Conservation (phyloP, 30 jellyfish, hydroid and myxozoan genomes). For the Chrysaora quinquecirrha region DNA sequence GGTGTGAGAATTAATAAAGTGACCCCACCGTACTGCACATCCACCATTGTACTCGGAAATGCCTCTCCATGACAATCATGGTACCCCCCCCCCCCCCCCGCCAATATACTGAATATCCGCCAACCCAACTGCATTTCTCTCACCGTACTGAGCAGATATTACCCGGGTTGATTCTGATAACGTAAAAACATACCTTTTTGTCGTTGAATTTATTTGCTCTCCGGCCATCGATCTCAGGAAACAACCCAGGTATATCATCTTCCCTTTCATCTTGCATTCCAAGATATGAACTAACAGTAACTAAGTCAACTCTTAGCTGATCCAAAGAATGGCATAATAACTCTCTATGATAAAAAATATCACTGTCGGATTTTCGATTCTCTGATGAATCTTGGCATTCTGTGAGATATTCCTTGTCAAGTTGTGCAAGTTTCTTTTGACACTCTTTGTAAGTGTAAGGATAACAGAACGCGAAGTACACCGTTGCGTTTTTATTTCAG, state of each 20-base stretch:
- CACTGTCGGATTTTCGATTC: background rate
- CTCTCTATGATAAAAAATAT: slow-evolving; percentile 85
- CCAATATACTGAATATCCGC: no score
- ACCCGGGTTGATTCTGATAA: no score
- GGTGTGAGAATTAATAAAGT: no score
- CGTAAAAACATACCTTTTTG: slow-evolving; percentile 76
- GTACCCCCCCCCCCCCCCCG: no score
- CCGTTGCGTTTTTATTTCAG: slow-evolving; percentile 47
- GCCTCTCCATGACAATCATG: no score
- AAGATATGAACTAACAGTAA: slow-evolving; percentile 69
- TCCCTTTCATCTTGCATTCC: slow-evolving; percentile 66
- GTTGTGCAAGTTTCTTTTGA: slow-evolving; percentile 52
- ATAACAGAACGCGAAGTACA: slow-evolving; percentile 92
- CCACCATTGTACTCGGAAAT: no score
- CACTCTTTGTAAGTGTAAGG: slow-evolving; percentile 82
- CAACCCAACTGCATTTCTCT: no score
- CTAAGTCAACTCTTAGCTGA: slow-evolving; percentile 75
- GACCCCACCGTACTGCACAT: no score
- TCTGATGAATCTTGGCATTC: background rate
- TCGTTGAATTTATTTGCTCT: slow-evolving; percentile 53
- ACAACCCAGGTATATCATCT: slow-evolving; percentile 47
- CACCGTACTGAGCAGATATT: no score
- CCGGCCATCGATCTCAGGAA: slow-evolving; percentile 50
- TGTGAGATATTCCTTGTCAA: slow-evolving; percentile 27
- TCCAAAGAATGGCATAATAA: slow-evolving; percentile 76